These are phyloP conservation scores for Falco punctatus DNA, from an alignment of 2,113 vertebrate species.

Conservation along the genomic window DNA sequence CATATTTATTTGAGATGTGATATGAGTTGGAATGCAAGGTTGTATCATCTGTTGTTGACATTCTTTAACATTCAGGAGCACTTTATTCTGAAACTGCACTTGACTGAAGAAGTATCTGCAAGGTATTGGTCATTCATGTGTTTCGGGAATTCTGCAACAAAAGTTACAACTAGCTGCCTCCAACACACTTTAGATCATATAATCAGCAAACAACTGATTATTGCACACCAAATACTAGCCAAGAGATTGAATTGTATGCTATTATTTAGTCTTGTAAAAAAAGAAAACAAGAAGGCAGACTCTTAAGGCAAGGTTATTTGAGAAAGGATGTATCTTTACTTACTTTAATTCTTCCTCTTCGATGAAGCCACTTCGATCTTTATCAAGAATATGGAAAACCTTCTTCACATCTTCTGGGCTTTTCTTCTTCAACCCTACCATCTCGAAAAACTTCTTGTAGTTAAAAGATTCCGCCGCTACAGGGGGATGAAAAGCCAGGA, in stretches of 20 bases:
- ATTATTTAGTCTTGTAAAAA: background rate
- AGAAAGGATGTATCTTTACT: conserved; percentile 48
- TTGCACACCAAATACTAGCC: background rate
- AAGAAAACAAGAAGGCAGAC: background rate
- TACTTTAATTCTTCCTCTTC: conserved; percentile 95
- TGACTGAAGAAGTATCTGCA: background rate
- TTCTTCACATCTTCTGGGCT: conserved; percentile 85
- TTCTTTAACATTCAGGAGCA: background rate
- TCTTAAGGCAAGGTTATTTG: background rate
- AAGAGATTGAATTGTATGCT: background rate
- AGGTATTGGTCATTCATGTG: background rate
- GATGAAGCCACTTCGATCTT: conserved; percentile 91
- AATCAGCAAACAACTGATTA: background rate
- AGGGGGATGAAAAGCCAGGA: background rate
- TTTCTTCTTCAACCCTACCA: conserved; percentile 91
- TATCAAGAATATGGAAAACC: conserved; percentile 92
- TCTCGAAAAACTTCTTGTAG: conserved; percentile 92
- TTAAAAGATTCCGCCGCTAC: conserved; percentile 86
- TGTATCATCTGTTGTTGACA: background rate
- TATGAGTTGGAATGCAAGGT: background rate
- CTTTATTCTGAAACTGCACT: background rate
- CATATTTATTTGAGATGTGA: background rate
- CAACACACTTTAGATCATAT: background rate
- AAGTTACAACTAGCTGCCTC: background rate
- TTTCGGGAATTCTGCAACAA: background rate